A percentile compares a stretch with the other conserved stretches of the same genome.
Evolutionary conservation across 2,113 vertebrate species (phyloP).

Genomic region (Pardalotus punctatus): DNA sequence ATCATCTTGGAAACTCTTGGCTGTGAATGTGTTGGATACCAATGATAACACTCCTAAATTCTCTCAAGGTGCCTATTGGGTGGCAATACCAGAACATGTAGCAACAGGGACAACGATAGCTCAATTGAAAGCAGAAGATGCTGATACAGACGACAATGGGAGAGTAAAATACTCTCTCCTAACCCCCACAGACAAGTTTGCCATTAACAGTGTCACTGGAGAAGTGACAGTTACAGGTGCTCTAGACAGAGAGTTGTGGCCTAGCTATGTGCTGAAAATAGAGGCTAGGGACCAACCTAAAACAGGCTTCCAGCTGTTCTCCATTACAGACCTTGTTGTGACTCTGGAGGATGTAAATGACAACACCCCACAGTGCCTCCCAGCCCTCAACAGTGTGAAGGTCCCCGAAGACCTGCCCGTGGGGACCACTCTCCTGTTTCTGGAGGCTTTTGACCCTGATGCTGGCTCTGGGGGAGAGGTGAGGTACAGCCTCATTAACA

Average conservation of each 20-base stretch:
- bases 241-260: slow-evolving; percentile 85
- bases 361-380: slow-evolving; percentile 87
- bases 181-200: slow-evolving; percentile 82
- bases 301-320: slow-evolving; percentile 79
- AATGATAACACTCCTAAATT: slow-evolving; percentile 92
- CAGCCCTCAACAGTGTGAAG: slow-evolving; percentile 80
- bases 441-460: slow-evolving; percentile 90
- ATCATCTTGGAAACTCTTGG: slow-evolving; percentile 89
- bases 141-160: slow-evolving; percentile 81
- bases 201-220: slow-evolving; percentile 83
- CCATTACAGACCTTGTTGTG: slow-evolving; percentile 78
- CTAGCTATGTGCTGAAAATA: slow-evolving; percentile 81
- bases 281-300: slow-evolving; percentile 87
- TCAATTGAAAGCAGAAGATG: slow-evolving; percentile 80
- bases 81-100: slow-evolving; percentile 82
- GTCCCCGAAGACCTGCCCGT: slow-evolving; percentile 88
- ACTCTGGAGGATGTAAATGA: slow-evolving; percentile 90
- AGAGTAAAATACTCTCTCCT: slow-evolving; percentile 82
- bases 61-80: slow-evolving; percentile 81
- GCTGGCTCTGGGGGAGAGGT: slow-evolving; percentile 82
- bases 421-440: slow-evolving; percentile 84
- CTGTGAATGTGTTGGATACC: slow-evolving; percentile 87
- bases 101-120: slow-evolving; percentile 79
- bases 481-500: slow-evolving; percentile 82
- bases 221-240: slow-evolving; percentile 79